Evolutionary conservation across 2,888 invertebrate genomes (phyloP).

Genomic region (Melipona beecheii): DNA sequence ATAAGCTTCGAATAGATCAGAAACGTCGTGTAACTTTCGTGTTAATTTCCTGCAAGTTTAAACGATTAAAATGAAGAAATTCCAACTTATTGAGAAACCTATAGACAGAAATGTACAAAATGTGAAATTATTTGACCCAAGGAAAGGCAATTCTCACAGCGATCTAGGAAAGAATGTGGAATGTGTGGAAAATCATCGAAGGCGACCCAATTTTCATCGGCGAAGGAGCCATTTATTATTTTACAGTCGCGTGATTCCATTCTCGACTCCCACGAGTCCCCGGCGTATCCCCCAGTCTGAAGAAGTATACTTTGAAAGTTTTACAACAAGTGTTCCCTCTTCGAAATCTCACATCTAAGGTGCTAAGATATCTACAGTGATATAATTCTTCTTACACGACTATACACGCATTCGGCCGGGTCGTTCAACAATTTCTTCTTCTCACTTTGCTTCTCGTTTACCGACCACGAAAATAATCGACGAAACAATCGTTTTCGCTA

Average conservation of each 20-base stretch:
- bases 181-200: neutral
- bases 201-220: conserved; percentile 27
- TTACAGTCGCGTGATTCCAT: conserved; percentile 54
- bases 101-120: too few relatives aligned
- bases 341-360: conserved; percentile 73
- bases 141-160: too few relatives aligned
- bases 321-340: conserved; percentile 63
- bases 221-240: conserved; percentile 57
- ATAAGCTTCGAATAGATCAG: too few relatives aligned
- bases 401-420: conserved; percentile 61
- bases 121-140: too few relatives aligned
- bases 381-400: conserved; percentile 73
- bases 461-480: conserved; percentile 7
- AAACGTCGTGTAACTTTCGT: too few relatives aligned
- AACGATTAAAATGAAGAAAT: too few relatives aligned
- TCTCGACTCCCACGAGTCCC: conserved; percentile 39
- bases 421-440: conserved; percentile 39
- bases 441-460: conserved; percentile 9
- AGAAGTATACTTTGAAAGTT: conserved; percentile 59
- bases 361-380: conserved; percentile 83
- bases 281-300: conserved; percentile 36
- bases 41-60: too few relatives aligned
- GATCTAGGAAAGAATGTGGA: too few relatives aligned
- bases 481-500: neutral
- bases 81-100: too few relatives aligned